Evolutionary conservation across 2,888 invertebrate genomes (phyloP).

Genomic region (Clistopyga incitator): DNA sequence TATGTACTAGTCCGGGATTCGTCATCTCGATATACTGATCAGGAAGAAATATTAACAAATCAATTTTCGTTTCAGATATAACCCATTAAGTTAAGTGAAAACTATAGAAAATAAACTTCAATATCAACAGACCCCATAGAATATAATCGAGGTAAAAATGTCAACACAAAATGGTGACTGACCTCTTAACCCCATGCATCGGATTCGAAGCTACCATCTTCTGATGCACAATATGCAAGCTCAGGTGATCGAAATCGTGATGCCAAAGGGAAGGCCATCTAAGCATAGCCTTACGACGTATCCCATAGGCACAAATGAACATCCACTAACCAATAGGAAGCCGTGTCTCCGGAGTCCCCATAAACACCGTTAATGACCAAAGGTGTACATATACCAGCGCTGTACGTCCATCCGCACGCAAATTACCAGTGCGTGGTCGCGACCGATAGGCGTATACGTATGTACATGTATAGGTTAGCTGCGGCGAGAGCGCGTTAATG

Average conservation of each 20-base stretch:
- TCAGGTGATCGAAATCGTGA: not conserved
- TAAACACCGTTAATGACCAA: slow-evolving; percentile 20
- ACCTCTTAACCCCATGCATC: not conserved
- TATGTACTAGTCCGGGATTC: no score
- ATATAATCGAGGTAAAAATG: not conserved
- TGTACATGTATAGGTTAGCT: slow-evolving; percentile 2
- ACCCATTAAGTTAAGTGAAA: no score
- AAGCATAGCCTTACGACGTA: not conserved
- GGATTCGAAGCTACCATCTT: not conserved
- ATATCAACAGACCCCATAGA: not conserved
- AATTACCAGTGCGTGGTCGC: slow-evolving; percentile 30
- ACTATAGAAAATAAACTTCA: no score
- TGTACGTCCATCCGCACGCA: slow-evolving; percentile 30
- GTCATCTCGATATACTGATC: no score
- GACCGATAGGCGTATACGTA: slow-evolving; percentile 14
- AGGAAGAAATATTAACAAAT: no score
- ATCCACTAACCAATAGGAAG: not conserved
- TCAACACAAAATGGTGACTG: not conserved
- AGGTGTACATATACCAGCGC: not conserved
- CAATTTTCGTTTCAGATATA: no score
- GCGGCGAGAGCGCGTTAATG: slow-evolving; percentile 23
- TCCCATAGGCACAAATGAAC: not conserved
- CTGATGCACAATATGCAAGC: not conserved
- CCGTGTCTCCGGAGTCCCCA: slow-evolving; percentile 1
- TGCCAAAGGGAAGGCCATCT: not conserved